Evolutionary conservation across 2,888 invertebrate genomes (phyloP), one percentile per base, ranked within the genome.

Genomic region (Tiliacea citrago): DNA sequence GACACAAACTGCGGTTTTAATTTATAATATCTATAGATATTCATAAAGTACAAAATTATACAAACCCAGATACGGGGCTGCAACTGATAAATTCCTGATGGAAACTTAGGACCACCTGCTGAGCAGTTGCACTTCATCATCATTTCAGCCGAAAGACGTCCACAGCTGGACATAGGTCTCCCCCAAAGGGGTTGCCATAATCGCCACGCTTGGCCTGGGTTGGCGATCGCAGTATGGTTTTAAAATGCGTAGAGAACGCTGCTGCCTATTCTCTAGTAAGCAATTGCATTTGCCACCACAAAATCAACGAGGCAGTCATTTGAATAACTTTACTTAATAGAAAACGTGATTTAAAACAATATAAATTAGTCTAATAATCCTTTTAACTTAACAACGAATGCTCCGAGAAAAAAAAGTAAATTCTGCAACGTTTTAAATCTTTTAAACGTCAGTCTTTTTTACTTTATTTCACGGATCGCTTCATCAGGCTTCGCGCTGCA

Each of bases 401-500:
- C 55, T 21, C 9, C 7, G 21, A 57, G 10, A 9, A 35, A 69
- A 57, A 53, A 62, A n/a, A 45, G 51, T 12, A n/a, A 35, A 78
- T 65, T 51, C 49, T 49, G 42, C 55, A 45, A n/a, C 51, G 58
- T 53, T 62, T 75, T 49, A 68, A 66, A 35, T 75, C 69, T 35
- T 66, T 60, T 75, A 51, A 68, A 57, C 29, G 12, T 47, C 35
- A 58, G 47, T 63, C 62, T 80, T 74, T 67, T 79, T 57, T 55
- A 21, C 13, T 75, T 29, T 47, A 57, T 42, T 24, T 69, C 63
- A 35, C 60, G 72, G 71, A 82, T 68, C 69, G 49, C 39, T 69
- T 55, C 57, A 72, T 58, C 79, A 45, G 60, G 55, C 16, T 61
- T 68, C 53, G 53, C 68, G 51, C 57, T 70, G 84, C 79, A 79